Evolutionary conservation across 2,113 vertebrate genomes (phyloP), one percentile per base, ranked within the genome.

Genomic region (Chionodraco myersi): DNA sequence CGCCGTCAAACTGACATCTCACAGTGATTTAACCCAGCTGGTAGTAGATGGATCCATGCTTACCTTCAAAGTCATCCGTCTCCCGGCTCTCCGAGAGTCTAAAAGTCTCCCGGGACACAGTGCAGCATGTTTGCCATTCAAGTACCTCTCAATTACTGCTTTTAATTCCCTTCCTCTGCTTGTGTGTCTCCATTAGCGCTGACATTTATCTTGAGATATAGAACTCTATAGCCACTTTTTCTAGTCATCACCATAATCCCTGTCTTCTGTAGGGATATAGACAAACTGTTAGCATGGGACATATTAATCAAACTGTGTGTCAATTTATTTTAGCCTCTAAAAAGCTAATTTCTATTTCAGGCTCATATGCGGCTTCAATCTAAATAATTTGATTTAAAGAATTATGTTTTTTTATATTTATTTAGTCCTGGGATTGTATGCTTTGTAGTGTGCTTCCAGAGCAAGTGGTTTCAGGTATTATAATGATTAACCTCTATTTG

Each of bases 1-100:
- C 76, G 77, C 83, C 79, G 36, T 91, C 84, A 92, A 88, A 90
- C 74, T 89, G 86, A 89, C 90, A 87, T 67, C 79, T 84, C 83
- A 60, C 67, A 18, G 80, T 91, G 90, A 92, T 93, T 89, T 92
- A 90, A 64, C 63, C 56, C 61, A 58, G 74, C 86, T 75, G 72
- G 75, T 83, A 76, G 78, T 75, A 75, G 88, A 91, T 91, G 88
- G 82, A 93, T 92, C 81, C 73, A 83, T 64, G 67, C 76, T 65
- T 84, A 84, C 81, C 62, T 85, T 87, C 76, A 83, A 69, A 89
- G 83, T 79, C 88, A 89, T 92, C 82, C 34, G 80, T 88, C 80
- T 91, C 60, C 71, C 13, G 52, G 74, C 79, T 75, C 82, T 72
- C 75, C 72, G 80, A 67, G 79, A 84, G 81, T 72, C 77, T 78